Base-by-base conservation (phyloP, 2,888 invertebrate genomes). In the Sesia apiformis region DNA sequence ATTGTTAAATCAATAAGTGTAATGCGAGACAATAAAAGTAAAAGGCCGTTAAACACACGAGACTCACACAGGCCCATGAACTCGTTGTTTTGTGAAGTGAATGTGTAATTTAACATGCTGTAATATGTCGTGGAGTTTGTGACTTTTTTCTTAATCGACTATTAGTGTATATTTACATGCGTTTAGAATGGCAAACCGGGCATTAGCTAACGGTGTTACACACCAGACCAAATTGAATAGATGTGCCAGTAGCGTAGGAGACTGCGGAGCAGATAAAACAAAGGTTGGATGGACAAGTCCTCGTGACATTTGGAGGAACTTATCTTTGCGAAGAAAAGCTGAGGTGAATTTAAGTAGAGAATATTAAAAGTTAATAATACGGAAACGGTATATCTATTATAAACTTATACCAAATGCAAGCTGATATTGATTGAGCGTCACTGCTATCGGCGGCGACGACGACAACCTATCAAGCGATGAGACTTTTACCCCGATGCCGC, bases 211-310 rank as follows among this genome's bases (percentile, higher is more conserved):
- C 70, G 76, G 78, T 62, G 68, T 69, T 40, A 0, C 38, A 50
- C 76, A 75, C 57, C 78, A 81, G 60, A 78, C 75, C 54, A 89
- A 85, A 69, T 64, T 89, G 63, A 67, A 75, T 57, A 80, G 89
- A 71, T 87, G 88, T 62, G 74, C 84, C 38, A 89, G 89, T 66
- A 86, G 78, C 65, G 89, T 88, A 56, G 81, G 79, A 59, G 88
- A 88, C 65, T 75, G 74, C 67, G 78, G 65, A 53, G 63, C 71
- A 63, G 88, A 88, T 72, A 89, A 85, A 75, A 61, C 80, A 60
- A 89, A 88, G 76, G 77, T 79, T 62, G 88, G 84, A 63, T 89
- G 89, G 89, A 84, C 80, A 38, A 88, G 87, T 73, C 89, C 89
- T 49, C 78, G 89, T 51, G 89, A 89, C 60, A 84, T 89, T 69